phyloP scores from a whole-genome alignment of 1,140 invertebrate genomes.

The Anoplophora glabripennis region DNA sequence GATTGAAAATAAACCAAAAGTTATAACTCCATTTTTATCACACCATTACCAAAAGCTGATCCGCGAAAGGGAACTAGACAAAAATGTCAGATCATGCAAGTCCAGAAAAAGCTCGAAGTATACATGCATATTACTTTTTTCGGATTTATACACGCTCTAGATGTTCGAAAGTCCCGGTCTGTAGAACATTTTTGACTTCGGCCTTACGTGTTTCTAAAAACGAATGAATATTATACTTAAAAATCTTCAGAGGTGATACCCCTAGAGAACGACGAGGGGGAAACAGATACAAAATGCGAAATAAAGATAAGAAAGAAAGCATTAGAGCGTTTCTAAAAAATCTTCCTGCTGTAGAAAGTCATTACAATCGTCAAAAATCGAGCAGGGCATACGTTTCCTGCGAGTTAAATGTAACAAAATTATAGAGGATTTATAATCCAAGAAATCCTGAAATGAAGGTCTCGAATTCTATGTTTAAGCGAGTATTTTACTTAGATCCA shows the following conservation, averaged over 20 bases:
- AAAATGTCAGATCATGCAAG: too few relatives aligned
- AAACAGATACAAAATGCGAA: too few relatives aligned
- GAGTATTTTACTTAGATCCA: slow-evolving; percentile 18
- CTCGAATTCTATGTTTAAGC: slow-evolving; percentile 17
- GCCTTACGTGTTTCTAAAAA: too few relatives aligned
- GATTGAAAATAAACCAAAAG: too few relatives aligned
- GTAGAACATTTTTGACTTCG: slow-evolving; percentile 6
- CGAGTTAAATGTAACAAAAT: slow-evolving; percentile 1
- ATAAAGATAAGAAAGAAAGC: too few relatives aligned
- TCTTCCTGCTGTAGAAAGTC: slow-evolving; percentile 1
- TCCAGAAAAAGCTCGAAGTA: background rate
- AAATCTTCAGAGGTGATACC: too few relatives aligned
- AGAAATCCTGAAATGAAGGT: background rate
- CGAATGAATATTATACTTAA: too few relatives aligned
- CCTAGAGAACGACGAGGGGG: too few relatives aligned
- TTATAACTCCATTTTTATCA: too few relatives aligned
- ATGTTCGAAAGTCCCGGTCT: background rate
- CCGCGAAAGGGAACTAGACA: too few relatives aligned
- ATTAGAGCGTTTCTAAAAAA: background rate
- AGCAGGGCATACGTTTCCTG: background rate
- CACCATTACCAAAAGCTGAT: too few relatives aligned
- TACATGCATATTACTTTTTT: slow-evolving; percentile 11
- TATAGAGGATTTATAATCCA: slow-evolving; percentile 6
- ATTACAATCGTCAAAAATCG: background rate
- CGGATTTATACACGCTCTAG: background rate